These are phyloP conservation scores for Microtus richardsoni DNA, from an alignment of 2,113 vertebrate genomes.

Conservation along the genomic window DNA sequence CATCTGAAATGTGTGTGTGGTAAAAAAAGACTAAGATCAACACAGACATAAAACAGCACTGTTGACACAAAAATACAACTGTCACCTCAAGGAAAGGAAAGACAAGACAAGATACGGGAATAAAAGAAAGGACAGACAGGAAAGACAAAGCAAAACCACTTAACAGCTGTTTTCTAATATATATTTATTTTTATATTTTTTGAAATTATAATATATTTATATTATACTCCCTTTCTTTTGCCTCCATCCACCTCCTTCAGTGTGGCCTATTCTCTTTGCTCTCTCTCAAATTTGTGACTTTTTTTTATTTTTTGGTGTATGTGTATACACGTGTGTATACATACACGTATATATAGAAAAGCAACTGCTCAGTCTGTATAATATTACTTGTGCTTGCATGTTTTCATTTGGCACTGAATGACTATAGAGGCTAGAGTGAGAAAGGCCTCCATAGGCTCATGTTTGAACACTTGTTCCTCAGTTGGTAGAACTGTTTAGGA, in stretches of 20 bases:
- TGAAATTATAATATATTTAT: not conserved
- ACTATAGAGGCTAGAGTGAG: not conserved
- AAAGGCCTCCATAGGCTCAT: not conserved
- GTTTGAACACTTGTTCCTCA: not conserved
- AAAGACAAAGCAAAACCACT: not conserved
- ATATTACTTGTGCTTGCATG: not conserved
- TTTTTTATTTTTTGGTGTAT: not conserved
- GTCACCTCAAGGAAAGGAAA: not conserved
- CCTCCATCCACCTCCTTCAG: not conserved
- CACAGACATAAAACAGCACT: not conserved
- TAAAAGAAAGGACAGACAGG: not conserved
- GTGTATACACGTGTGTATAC: not conserved
- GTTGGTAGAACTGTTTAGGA: not conserved
- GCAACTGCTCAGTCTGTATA: not conserved
- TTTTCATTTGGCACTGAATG: not conserved
- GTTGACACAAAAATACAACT: not conserved
- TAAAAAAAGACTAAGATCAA: constrained; percentile 16
- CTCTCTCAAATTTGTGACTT: not conserved
- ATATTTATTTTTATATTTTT: not conserved
- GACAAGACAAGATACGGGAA: not conserved
- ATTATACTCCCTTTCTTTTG: not conserved
- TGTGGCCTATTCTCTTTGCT: not conserved
- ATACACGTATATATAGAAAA: not conserved
- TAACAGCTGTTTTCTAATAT: not conserved
- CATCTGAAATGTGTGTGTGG: not conserved